Evolutionary conservation across 2,113 vertebrate species (phyloP), one percentile per base, ranked within the genome.

Genomic region (Callopanchax toddi): DNA sequence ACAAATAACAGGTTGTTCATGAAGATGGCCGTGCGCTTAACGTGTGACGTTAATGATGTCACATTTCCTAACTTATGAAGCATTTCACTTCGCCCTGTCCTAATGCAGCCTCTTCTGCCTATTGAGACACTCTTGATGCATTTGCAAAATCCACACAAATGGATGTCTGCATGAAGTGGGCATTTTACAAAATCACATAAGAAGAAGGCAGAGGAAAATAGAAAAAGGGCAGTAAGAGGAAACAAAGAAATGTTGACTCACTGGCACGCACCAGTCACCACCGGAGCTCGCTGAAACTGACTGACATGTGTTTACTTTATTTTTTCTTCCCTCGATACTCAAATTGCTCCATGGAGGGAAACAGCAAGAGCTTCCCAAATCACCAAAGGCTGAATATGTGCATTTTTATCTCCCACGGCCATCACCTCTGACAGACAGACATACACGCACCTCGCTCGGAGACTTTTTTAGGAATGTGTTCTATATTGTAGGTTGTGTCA

Each of bases 291-390:
- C 70, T 74, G 50, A 73, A 76, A 54, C 58, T 75, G 85, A 86
- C 52, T 84, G 85, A 82, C 80, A 74, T 61, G 72, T 84, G 83
- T 87, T 88, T 86, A 83, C 78, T 59, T 70, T 71, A 77, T 80
- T 54, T 69, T 46, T 77, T 84, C 67, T 63, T 52, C 81, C 53
- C 61, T 65, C 44, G n/a, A 76, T 46, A 50, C 77, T 70, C 58
- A 75, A 86, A 86, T 89, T 84, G 74, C 69, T 83, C 75, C 70
- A 37, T 59, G 71, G 82, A 58, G 66, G 68, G 74, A 84, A 76
- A 71, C 63, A 49, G 45, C 61, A 76, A 84, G 69, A 78, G 76
- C 63, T 82, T 73, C 67, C 74, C 44, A 67, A 75, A 80, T 76
- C 81, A 71, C 74, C 77, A 49, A 34, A 20, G 44, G 52, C 51